Base-by-base conservation (phyloP, 2,888 invertebrate species). In the Epistrophella euchroma region DNA sequence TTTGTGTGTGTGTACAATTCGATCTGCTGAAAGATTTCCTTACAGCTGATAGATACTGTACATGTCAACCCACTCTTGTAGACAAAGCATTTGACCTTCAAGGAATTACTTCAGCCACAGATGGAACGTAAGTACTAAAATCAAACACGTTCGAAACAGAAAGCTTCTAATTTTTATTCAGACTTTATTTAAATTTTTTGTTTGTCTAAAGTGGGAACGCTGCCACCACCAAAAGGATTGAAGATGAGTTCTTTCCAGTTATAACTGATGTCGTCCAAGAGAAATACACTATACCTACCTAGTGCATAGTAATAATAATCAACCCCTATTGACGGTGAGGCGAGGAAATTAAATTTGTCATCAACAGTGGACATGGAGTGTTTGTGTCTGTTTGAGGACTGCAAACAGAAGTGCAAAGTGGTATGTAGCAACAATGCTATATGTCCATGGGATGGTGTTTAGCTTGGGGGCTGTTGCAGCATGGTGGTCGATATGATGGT, bases 331-430 rank as follows among this genome's bases (percentile, higher is more conserved):
- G 82, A 81, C 78, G 74, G 71, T 60, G 78, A 86, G 86, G 86
- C 86, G 81, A 86, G 82, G 82, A 86, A 86, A 86, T 86, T 86
- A 86, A 86, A 86, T 86, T 86, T 86, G 86, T 82, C 86, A 86
- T 86, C 86, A 86, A 82, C 82, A 86, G 82, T 82, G 86, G 77
- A 86, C 86, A 86, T 86, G 77, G 86, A 86, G 86, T 86, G 82
- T 78, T 74, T 77, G 70, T 86, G 86, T 77, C 81, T 86, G 82
- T 82, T 82, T 86, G 86, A 78, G 86, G 82, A 74, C 64, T 82
- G 82, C 81, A 81, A 86, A 81, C 82, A 86, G 35, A 86, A 86
- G 86, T 86, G 86, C 82, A 77, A 86, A 86, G 86, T 86, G 86
- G 82, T 82, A 74, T 86, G 81, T 81, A 81, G 81, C 81, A 86